Conservation (phyloP, 1,140 invertebrate species). For the Bursaphelenchus mucronatus region DNA sequence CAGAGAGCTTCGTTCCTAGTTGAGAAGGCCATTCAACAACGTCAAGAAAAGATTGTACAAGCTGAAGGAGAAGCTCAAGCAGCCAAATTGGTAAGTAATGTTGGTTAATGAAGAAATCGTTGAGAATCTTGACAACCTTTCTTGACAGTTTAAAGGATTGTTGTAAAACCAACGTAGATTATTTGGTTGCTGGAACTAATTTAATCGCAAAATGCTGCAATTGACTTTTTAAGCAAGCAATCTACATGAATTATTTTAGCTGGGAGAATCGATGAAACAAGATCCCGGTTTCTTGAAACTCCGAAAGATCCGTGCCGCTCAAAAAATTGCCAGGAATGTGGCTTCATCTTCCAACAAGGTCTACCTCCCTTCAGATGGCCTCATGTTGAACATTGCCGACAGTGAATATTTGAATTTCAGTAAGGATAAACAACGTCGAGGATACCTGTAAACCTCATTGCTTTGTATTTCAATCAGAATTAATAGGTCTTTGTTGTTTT, state of each 20-base stretch:
- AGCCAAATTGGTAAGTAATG: constrained; percentile 67
- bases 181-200: constrained; percentile 32
- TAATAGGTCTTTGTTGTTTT: constrained; percentile 8
- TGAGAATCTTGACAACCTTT: constrained; percentile 17
- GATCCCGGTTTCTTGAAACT: constrained; percentile 97
- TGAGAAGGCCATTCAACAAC: constrained; percentile 92
- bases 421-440: constrained; percentile 47
- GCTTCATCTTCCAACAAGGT: constrained; percentile 88
- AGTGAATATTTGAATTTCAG: constrained; percentile 73
- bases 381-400: constrained; percentile 96
- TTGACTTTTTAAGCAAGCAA: constrained; percentile 29
- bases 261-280: constrained; percentile 85
- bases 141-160: background rate
- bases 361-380: constrained; percentile 80
- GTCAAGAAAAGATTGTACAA: constrained; percentile 98
- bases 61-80: constrained; percentile 99
- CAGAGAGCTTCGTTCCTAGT: constrained; percentile 96
- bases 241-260: constrained; percentile 66
- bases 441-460: background rate
- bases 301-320: constrained; percentile 91
- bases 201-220: constrained; percentile 17
- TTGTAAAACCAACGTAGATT: constrained; percentile 19
- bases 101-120: background rate
- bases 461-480: background rate
- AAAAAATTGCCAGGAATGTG: constrained; percentile 91